Evolutionary conservation across 2,797 vertebrate species (phyloP).

Genomic region (Spinibarbus caldwelli): DNA sequence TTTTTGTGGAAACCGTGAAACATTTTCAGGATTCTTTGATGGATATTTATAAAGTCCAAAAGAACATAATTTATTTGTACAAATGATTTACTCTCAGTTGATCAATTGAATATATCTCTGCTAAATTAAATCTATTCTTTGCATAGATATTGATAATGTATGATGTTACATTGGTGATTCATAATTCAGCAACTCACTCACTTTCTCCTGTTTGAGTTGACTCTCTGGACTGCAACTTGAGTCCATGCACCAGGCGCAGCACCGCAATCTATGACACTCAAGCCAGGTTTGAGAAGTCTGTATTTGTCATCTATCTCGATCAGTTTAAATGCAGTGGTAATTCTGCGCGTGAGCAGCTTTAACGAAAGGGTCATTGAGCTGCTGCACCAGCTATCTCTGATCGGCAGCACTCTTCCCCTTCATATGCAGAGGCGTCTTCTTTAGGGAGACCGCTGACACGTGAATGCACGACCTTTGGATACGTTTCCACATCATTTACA

Average conservation of each 20-base stretch:
- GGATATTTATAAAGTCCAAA: too few relatives aligned
- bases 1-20: too few relatives aligned
- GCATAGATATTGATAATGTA: not conserved
- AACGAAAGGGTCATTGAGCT: constrained; percentile 89
- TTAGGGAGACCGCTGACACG: constrained; percentile 59
- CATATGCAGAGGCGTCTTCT: constrained; percentile 63
- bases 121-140: not conserved
- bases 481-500: constrained; percentile 56
- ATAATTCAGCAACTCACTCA: constrained; percentile 65
- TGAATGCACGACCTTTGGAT: constrained; percentile 72
- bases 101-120: not conserved
- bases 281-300: constrained; percentile 82
- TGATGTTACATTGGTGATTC: not conserved
- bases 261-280: constrained; percentile 89
- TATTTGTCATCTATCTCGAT: constrained; percentile 87
- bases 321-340: constrained; percentile 94
- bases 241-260: constrained; percentile 96
- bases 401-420: constrained; percentile 77
- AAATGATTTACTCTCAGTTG: not conserved
- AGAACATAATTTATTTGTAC: too few relatives aligned
- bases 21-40: too few relatives aligned
- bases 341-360: constrained; percentile 81
- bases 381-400: constrained; percentile 85
- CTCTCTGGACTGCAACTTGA: constrained; percentile 88
- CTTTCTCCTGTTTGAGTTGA: constrained; percentile 85